Percentiles rank a stretch among this genome's conserved stretches.
Conservation (phyloP, 1,140 invertebrate genomes). For the Leptinotarsa texana region DNA sequence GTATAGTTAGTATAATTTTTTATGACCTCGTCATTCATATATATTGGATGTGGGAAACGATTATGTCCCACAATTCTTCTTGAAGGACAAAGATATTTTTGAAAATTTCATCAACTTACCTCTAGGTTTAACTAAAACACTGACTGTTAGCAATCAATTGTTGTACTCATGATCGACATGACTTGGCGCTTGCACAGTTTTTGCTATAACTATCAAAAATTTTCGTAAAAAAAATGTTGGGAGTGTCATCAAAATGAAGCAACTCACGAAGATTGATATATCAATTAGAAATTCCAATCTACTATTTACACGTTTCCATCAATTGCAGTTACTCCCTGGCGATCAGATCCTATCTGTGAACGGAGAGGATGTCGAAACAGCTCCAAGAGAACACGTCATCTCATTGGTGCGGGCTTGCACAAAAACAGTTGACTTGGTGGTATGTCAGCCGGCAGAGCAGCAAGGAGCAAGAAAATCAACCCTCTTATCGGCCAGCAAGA, state of each 20-base stretch:
- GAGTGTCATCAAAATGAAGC: background rate
- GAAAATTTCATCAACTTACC: too few relatives aligned
- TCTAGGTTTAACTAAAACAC: background rate
- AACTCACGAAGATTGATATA: background rate
- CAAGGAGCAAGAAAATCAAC: constrained; percentile 78
- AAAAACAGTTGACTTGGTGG: constrained; percentile 73
- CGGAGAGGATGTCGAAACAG: constrained; percentile 83
- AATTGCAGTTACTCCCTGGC: constrained; percentile 72
- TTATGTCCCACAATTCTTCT: too few relatives aligned
- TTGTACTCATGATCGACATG: background rate
- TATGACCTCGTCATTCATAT: too few relatives aligned
- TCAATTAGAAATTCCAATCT: background rate
- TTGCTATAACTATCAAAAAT: background rate
- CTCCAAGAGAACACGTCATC: constrained; percentile 87
- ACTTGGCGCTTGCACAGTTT: too few relatives aligned
- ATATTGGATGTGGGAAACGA: too few relatives aligned
- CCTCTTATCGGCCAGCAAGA: constrained; percentile 82
- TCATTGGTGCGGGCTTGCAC: constrained; percentile 82
- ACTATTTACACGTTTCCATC: constrained; percentile 13
- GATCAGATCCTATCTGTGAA: constrained; percentile 90
- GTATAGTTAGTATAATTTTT: too few relatives aligned
- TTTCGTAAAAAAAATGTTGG: background rate
- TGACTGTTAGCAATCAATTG: background rate
- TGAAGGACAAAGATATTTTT: too few relatives aligned
- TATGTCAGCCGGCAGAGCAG: constrained; percentile 77